phyloP scores from a whole-genome alignment of 2,888 invertebrate species.

The Punctoribates punctum region DNA sequence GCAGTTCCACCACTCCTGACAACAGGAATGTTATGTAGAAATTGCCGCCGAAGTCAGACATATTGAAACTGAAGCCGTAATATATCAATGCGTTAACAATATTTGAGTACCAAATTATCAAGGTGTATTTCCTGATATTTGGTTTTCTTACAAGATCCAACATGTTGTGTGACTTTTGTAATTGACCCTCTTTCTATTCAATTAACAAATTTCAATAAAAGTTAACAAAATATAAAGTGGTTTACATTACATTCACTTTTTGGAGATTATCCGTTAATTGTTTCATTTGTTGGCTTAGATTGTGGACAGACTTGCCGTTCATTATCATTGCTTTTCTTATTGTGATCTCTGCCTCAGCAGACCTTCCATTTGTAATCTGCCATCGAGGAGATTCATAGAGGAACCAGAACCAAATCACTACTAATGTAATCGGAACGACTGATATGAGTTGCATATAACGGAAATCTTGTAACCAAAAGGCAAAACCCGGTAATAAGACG shows the following conservation, averaged over 20 bases:
- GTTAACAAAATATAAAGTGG: neutral
- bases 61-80: constrained; percentile 75
- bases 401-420: constrained; percentile 27
- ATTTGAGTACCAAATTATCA: constrained; percentile 49
- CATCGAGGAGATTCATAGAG: constrained; percentile 38
- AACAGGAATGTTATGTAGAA: constrained; percentile 74
- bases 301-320: constrained; percentile 11
- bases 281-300: constrained; percentile 1
- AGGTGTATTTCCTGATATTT: constrained; percentile 32
- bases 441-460: constrained; percentile 30
- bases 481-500: constrained; percentile 32
- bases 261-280: neutral
- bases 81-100: constrained; percentile 83
- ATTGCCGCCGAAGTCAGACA: constrained; percentile 74
- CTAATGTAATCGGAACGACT: neutral
- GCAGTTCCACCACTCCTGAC: constrained; percentile 73
- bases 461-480: constrained; percentile 35
- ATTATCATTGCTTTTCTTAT: constrained; percentile 15
- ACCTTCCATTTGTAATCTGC: constrained; percentile 37
- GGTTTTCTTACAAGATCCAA: constrained; percentile 34
- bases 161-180: neutral
- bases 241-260: neutral
- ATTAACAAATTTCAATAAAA: neutral
- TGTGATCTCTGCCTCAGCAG: constrained; percentile 5
- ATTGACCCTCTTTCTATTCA: neutral